These are phyloP conservation scores for Synergus laeviventris DNA, from an alignment of 2,888 invertebrate genomes.

Conservation along the genomic window DNA sequence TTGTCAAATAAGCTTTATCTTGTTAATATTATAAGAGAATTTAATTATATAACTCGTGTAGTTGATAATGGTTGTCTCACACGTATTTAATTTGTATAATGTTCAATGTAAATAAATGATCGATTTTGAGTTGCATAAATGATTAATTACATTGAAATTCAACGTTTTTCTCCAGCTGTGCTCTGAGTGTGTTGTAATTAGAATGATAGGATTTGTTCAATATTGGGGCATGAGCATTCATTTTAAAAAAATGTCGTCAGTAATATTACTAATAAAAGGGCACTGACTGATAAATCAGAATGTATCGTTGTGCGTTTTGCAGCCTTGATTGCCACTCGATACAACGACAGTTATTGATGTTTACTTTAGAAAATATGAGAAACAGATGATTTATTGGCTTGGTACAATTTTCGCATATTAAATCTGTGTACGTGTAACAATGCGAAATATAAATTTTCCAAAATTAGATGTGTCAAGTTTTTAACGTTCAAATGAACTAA, in stretches of 20 bases:
- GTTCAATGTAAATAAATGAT: not conserved
- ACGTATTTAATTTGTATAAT: not conserved
- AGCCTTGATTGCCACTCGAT: conserved; percentile 19
- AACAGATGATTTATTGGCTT: not conserved
- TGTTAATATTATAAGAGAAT: not conserved
- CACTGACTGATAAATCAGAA: not conserved
- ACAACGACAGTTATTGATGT: conserved; percentile 30
- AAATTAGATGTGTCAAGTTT: not conserved
- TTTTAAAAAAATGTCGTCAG: not conserved
- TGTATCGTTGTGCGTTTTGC: conserved; percentile 12
- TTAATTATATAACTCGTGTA: no score
- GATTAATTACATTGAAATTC: not conserved
- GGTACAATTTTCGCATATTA: not conserved
- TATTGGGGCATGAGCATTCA: not conserved
- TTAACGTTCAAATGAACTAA: no score
- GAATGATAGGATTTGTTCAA: no score
- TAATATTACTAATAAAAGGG: conserved; percentile 2
- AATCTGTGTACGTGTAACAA: not conserved
- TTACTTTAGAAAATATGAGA: conserved; percentile 16
- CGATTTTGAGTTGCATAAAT: not conserved
- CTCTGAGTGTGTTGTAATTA: no score
- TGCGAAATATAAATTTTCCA: not conserved
- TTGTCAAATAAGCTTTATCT: not conserved
- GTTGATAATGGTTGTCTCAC: not conserved
- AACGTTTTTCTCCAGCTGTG: not conserved